A percentile compares a stretch with the other conserved stretches of the same genome.
Evolutionary conservation across 2,888 invertebrate species (phyloP).

Genomic region (Tenthredo livida): DNA sequence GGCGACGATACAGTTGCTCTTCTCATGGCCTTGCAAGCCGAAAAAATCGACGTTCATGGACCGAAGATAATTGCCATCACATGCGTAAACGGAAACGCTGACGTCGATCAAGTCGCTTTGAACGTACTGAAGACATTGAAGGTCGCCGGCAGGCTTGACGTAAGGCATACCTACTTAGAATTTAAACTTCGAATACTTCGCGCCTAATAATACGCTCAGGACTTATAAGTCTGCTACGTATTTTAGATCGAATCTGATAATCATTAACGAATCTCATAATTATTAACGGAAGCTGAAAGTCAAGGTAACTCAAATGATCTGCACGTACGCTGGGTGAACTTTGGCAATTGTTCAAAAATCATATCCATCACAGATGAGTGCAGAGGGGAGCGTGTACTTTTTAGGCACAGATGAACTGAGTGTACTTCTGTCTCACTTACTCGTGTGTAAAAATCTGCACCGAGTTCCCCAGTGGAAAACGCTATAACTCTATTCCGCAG

Average conservation of each 20-base stretch:
- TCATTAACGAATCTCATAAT: neutral
- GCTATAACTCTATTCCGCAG: slow-evolving; percentile 67
- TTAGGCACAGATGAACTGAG: too few species aligned
- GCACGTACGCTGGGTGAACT: neutral
- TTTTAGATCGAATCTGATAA: neutral
- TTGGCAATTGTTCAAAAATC: slow-evolving; percentile 68
- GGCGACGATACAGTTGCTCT: slow-evolving; percentile 84
- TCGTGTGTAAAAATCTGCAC: too few species aligned
- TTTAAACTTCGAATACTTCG: neutral
- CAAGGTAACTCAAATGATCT: neutral
- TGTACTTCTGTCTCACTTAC: too few species aligned
- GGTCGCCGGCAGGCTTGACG: slow-evolving; percentile 82
- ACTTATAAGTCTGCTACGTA: neutral
- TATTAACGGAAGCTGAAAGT: neutral
- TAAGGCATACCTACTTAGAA: slow-evolving; percentile 75
- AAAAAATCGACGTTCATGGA: slow-evolving; percentile 72
- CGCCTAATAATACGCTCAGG: neutral
- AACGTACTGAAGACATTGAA: slow-evolving; percentile 86
- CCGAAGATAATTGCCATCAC: slow-evolving; percentile 86
- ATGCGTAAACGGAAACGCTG: slow-evolving; percentile 87
- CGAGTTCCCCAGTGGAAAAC: too few species aligned
- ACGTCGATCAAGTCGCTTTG: slow-evolving; percentile 83
- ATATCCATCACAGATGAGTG: slow-evolving; percentile 60
- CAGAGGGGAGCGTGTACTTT: too few species aligned
- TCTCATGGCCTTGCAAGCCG: slow-evolving; percentile 80